Percentiles rank a stretch among this genome's conserved stretches.
These are phyloP conservation scores for Ptychodera flava DNA, from an alignment of 35 echinoderm and acorn worm genomes.

Conservation along the genomic window DNA sequence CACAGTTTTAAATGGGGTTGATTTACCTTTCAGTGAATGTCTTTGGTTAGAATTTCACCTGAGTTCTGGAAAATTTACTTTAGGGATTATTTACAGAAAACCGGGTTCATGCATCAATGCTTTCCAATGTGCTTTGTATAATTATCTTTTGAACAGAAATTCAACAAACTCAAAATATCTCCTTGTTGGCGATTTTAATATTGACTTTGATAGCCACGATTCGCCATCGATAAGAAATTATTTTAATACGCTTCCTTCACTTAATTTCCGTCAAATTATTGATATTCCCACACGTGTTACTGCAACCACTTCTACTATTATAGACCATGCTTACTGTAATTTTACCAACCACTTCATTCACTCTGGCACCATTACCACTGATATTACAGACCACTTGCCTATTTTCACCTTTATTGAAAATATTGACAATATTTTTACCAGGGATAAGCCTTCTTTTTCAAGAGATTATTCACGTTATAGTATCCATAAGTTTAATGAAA, in stretches of 20 bases:
- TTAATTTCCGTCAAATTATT: background rate
- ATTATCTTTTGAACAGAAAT: no score
- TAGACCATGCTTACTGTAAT: background rate
- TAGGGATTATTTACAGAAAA: no score
- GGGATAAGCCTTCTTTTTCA: background rate
- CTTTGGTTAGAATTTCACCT: no score
- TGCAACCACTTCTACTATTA: background rate
- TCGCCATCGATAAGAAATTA: background rate
- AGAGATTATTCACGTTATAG: background rate
- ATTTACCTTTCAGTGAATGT: no score
- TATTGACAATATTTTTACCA: background rate
- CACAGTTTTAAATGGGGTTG: no score
- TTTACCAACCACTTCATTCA: background rate
- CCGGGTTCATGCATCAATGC: no score
- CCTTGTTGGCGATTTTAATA: background rate
- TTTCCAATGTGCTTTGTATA: no score
- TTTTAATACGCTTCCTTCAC: background rate
- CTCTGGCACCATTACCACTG: background rate
- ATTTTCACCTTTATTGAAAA: slow-evolving; percentile 2
- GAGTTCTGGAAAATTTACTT: no score
- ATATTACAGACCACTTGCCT: slow-evolving; percentile 4
- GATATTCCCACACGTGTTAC: background rate
- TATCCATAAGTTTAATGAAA: background rate
- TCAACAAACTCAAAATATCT: background rate
- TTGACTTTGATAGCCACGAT: background rate